Percentiles rank a stretch among this genome's conserved stretches.
Evolutionary conservation across 2,888 invertebrate species (phyloP).

Genomic region (Melanophora roralis): DNA sequence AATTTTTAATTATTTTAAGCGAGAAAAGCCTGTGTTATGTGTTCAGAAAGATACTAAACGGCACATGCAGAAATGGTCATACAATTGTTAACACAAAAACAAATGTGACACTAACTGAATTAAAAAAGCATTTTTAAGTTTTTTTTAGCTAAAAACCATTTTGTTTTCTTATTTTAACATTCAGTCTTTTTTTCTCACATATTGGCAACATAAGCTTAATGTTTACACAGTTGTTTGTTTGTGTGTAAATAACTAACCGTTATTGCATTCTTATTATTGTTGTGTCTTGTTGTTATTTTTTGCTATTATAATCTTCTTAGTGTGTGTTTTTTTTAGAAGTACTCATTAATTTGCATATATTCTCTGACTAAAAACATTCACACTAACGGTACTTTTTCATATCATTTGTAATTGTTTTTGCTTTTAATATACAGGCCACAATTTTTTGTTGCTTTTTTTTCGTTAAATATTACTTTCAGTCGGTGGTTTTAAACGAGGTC

Average conservation of each 20-base stretch:
- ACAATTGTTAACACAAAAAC: not conserved
- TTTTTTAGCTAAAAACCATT: not conserved
- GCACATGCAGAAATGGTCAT: not conserved
- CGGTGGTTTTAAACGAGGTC: not conserved
- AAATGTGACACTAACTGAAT: conserved; percentile 41
- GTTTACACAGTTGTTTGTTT: not conserved
- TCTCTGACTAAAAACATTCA: not conserved
- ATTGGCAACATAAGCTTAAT: not conserved
- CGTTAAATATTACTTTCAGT: not conserved
- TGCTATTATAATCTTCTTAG: conserved; percentile 47
- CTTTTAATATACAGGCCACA: conserved; percentile 26
- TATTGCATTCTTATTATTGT: conserved; percentile 4
- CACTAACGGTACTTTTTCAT: not conserved
- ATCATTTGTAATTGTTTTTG: conserved; percentile 19
- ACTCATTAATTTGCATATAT: conserved; percentile 5
- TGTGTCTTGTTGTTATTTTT: conserved; percentile 15
- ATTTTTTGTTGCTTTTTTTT: not conserved
- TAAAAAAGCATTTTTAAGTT: conserved; percentile 14
- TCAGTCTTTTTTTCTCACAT: not conserved
- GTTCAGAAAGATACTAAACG: not conserved
- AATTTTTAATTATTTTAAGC: not conserved
- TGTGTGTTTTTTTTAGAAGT: not conserved
- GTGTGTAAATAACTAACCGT: not conserved
- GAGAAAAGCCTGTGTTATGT: not conserved
- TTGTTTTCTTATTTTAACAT: conserved; percentile 14